Percentiles rank a stretch among this genome's conserved stretches.
Conservation (phyloP, 2,113 vertebrate species). For the Orthonyx spaldingii region DNA sequence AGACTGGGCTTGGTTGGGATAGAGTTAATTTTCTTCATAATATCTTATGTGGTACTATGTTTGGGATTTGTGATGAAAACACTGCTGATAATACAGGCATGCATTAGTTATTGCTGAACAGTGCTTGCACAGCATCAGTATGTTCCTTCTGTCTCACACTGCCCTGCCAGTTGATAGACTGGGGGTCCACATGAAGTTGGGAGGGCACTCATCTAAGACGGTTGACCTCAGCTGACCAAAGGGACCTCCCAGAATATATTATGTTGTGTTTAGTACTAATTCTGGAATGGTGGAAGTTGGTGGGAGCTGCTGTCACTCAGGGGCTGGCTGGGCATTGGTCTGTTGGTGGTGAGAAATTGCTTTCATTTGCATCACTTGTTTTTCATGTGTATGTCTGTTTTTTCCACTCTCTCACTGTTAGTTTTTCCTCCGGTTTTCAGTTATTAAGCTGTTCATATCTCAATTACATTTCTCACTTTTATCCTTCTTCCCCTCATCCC, state of each 20-base stretch:
- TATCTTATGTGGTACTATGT: background rate
- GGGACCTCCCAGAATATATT: background rate
- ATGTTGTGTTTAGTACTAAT: background rate
- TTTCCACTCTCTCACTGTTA: background rate
- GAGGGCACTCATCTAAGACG: background rate
- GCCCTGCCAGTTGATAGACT: background rate
- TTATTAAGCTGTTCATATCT: background rate
- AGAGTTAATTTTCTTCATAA: background rate
- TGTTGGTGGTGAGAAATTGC: background rate
- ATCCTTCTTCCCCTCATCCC: background rate
- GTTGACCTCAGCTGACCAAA: background rate
- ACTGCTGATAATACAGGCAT: background rate
- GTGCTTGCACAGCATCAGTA: background rate
- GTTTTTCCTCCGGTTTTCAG: background rate
- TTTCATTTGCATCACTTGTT: background rate
- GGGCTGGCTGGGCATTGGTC: background rate
- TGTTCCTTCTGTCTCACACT: background rate
- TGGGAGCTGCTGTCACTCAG: accelerated
- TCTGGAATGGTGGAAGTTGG: background rate
- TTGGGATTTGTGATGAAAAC: background rate
- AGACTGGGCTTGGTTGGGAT: background rate
- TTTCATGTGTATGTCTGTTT: background rate
- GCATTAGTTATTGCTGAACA: background rate
- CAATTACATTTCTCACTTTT: background rate
- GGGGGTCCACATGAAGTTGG: background rate